Percentiles rank a stretch among this genome's conserved stretches.
Evolutionary conservation across 2,113 vertebrate species (phyloP).

Genomic region (Heliornis fulica): DNA sequence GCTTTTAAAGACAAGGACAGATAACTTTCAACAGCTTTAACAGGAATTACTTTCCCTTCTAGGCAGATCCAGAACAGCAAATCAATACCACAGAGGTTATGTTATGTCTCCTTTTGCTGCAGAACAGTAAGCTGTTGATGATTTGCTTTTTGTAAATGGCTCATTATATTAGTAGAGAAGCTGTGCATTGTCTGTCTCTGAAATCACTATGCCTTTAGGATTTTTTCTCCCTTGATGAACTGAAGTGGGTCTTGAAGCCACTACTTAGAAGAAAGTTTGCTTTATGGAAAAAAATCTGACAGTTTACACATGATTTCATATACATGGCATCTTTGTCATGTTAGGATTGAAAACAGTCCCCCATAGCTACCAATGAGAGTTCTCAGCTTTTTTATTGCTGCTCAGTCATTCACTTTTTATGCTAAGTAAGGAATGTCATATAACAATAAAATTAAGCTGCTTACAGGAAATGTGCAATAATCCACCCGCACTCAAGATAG

Average conservation of each 20-base stretch:
- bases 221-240: neutral
- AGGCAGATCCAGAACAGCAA: neutral
- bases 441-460: slow-evolving; percentile 20
- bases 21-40: neutral
- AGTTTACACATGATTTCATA: slow-evolving; percentile 18
- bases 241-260: neutral
- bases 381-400: neutral
- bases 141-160: neutral
- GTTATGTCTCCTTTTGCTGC: neutral
- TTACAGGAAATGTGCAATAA: neutral
- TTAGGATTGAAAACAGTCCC: neutral
- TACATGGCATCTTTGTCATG: neutral
- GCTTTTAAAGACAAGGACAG: neutral
- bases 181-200: neutral
- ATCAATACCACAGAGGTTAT: neutral
- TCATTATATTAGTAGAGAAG: slow-evolving; percentile 12
- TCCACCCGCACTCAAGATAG: neutral
- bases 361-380: neutral
- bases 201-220: neutral
- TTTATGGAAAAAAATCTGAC: neutral
- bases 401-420: slow-evolving; percentile 2
- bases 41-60: neutral
- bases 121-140: neutral
- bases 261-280: neutral
- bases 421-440: neutral